Evolutionary conservation across 2,888 invertebrate genomes (phyloP).

Genomic region (Seira sanloemensis): DNA sequence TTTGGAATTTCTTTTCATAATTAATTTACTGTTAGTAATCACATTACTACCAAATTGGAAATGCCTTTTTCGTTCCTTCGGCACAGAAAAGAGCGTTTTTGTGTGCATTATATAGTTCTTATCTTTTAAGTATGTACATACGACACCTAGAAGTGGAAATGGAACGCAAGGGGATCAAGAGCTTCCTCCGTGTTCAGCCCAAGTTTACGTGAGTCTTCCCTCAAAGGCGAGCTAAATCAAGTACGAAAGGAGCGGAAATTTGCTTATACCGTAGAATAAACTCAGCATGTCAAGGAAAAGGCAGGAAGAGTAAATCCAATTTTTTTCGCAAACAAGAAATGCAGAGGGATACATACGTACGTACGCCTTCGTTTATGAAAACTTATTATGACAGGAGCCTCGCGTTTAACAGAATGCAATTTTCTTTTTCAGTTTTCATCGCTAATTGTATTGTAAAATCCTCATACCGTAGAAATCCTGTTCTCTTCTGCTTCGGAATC

Average conservation of each 20-base stretch:
- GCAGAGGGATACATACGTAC: background rate
- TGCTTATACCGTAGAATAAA: background rate
- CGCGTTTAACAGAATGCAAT: background rate
- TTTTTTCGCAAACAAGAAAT: background rate
- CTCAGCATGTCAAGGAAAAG: background rate
- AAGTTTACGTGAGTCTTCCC: no score
- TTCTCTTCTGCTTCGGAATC: slow-evolving; percentile 66
- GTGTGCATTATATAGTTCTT: no score
- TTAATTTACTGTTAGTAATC: slow-evolving; percentile 50
- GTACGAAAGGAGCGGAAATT: no score
- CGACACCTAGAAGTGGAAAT: no score
- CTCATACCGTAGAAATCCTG: slow-evolving; percentile 69
- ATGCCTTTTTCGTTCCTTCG: slow-evolving; percentile 30
- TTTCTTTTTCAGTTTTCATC: slow-evolving; percentile 31
- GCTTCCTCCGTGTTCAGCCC: no score
- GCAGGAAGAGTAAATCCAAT: background rate
- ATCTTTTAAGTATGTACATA: no score
- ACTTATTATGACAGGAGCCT: background rate
- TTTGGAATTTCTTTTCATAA: slow-evolving; percentile 16
- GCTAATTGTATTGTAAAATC: no score
- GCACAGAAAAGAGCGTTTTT: background rate
- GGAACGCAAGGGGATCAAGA: no score
- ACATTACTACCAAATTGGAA: slow-evolving; percentile 45
- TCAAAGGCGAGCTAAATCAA: no score
- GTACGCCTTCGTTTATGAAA: no score